Evolutionary conservation across 2,113 vertebrate genomes (phyloP).

Genomic region (Xenopus borealis): DNA sequence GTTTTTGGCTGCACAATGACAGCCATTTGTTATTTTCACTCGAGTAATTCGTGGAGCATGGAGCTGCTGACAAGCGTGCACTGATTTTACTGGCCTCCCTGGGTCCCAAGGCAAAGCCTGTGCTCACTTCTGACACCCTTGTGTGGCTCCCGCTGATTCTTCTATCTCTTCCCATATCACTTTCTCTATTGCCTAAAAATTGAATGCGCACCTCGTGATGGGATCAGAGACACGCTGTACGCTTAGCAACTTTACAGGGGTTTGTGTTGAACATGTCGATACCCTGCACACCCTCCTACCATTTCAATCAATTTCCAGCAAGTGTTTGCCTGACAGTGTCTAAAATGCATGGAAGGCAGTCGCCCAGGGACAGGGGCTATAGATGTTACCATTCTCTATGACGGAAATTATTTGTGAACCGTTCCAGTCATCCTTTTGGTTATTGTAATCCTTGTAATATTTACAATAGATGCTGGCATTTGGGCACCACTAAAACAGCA

Average conservation of each 20-base stretch:
- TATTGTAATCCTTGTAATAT: too few relatives aligned
- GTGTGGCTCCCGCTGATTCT: constrained; percentile 56
- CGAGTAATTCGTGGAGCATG: constrained; percentile 82
- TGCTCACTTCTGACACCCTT: constrained; percentile 62
- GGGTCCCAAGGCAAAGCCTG: constrained; percentile 63
- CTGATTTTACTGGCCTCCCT: constrained; percentile 81
- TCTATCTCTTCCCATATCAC: constrained; percentile 59
- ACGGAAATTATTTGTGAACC: too few relatives aligned
- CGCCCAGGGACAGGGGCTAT: too few relatives aligned
- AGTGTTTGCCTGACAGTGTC: too few relatives aligned
- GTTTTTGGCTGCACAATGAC: constrained; percentile 99
- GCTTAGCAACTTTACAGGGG: constrained; percentile 38
- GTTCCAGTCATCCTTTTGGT: too few relatives aligned
- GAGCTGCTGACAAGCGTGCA: constrained; percentile 92
- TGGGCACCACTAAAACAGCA: too few relatives aligned
- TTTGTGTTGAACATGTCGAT: constrained; percentile 46
- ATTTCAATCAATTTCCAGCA: background rate
- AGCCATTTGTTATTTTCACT: constrained; percentile 99
- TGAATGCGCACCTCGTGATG: constrained; percentile 61
- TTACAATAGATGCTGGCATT: too few relatives aligned
- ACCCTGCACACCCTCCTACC: constrained; percentile 2
- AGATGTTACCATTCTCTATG: too few relatives aligned
- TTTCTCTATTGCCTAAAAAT: constrained; percentile 56
- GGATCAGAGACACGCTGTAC: constrained; percentile 49
- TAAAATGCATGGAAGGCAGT: too few relatives aligned